Base-by-base conservation (phyloP, 2,113 vertebrate species). In the Thymallus thymallus region DNA sequence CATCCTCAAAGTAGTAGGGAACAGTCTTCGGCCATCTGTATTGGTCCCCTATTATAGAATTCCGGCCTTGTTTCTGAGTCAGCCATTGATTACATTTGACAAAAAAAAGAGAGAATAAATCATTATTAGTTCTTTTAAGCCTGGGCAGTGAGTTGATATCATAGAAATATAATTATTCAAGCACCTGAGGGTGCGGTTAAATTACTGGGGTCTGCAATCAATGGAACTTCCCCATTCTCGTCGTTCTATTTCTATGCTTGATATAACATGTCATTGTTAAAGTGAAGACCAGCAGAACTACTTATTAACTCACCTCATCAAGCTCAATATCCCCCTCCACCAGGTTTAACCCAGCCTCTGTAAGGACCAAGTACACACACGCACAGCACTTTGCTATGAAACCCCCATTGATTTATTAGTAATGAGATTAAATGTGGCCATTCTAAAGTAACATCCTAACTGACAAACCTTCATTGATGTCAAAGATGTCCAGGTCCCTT, bases 251-350 rank as follows among this genome's bases (percentile, higher is more conserved):
- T 41, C 35, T 41, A 41, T 41, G 35, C 35, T 41, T 41, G 35
- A 41, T 41, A 41, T 41, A 41, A 41, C 9, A 41, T 41, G 35
- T 41, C 7, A 41, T 41, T 41, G 35, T 41, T 41, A 10, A 41
- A 41, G 9, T 41, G 2, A 41, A 41, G 9, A 41, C 35, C 35
- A 41, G 35, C 35, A 41, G 9, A 41, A 10, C 7, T 41, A 41
- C 35, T 41, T 10, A 41, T 29, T 1, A 77, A 91, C 92, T 88
- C 74, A 98, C 97, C 91, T 41, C 58, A 41, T 92, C 86, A 66
- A 93, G 86, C 74, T 82, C 90, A 80, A 99, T 98, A 84, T 99
- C 97, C 74, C 96, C 97, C 68, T 99, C 96, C 22, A 94, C 92
- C 69, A 98, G 94, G 77, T 96, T 81, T 71, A 98, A 77, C 23